These are phyloP conservation scores for Dendrolimus houi DNA, from an alignment of 2,888 invertebrate species.

Conservation along the genomic window DNA sequence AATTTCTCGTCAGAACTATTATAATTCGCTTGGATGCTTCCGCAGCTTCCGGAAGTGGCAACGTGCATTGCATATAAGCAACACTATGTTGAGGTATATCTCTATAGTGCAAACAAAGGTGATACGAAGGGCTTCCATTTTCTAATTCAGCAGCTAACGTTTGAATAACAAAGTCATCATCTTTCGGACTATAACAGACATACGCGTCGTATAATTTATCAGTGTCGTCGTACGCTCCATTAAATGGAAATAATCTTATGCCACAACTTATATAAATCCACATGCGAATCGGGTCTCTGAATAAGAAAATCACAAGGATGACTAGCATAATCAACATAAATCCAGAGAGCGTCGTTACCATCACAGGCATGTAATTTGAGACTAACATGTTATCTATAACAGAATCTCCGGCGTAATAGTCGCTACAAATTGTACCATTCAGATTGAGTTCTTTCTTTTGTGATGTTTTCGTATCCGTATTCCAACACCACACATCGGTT, in stretches of 20 bases:
- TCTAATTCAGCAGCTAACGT: conserved; percentile 91
- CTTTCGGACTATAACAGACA: conserved; percentile 94
- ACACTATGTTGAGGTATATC: conserved; percentile 85
- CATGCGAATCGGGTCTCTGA: conserved; percentile 89
- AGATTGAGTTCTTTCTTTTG: conserved; percentile 87
- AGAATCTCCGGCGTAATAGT: conserved; percentile 88
- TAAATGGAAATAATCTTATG: conserved; percentile 85
- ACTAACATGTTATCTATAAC: conserved; percentile 88
- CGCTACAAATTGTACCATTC: conserved; percentile 90
- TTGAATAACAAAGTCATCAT: conserved; percentile 93
- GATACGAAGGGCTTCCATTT: conserved; percentile 86
- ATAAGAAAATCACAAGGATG: conserved; percentile 87
- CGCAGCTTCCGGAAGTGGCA: conserved; percentile 90
- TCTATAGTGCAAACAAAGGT: conserved; percentile 92
- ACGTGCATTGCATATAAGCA: conserved; percentile 81
- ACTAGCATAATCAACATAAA: conserved; percentile 85
- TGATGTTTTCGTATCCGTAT: conserved; percentile 79
- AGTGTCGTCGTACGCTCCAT: conserved; percentile 84
- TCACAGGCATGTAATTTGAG: conserved; percentile 89
- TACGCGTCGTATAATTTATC: conserved; percentile 95
- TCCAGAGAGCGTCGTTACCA: conserved; percentile 86
- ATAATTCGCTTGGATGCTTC: conserved; percentile 91
- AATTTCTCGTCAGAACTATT: conserved; percentile 90
- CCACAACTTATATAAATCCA: conserved; percentile 93
- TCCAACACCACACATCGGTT: conserved; percentile 86